Evolutionary conservation across 2,113 vertebrate genomes (phyloP).

Genomic region (Garra rufa): DNA sequence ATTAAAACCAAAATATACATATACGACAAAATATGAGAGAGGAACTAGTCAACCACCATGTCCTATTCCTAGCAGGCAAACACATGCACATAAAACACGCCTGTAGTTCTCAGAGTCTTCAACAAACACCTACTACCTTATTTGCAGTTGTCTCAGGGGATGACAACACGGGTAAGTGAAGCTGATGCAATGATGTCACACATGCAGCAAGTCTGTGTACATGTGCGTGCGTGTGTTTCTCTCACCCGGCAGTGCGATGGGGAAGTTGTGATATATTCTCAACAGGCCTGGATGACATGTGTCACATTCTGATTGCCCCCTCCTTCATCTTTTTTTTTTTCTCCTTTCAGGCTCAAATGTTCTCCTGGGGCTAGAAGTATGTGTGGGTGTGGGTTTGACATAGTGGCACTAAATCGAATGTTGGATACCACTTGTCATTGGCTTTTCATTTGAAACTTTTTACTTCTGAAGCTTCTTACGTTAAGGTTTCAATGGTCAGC

Average conservation of each 20-base stretch:
- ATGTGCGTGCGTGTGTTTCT: slow-evolving; percentile 38
- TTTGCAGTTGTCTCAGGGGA: slow-evolving; percentile 36
- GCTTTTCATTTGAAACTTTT: slow-evolving; percentile 45
- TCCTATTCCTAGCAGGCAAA: not conserved
- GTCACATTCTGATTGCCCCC: not conserved
- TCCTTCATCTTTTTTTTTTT: not conserved
- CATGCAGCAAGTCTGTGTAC: slow-evolving; percentile 31
- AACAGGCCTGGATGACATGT: not conserved
- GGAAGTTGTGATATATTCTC: slow-evolving; percentile 27
- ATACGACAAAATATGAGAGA: slow-evolving; percentile 16
- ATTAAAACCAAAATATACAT: not conserved
- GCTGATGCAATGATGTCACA: slow-evolving; percentile 40
- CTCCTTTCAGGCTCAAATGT: slow-evolving; percentile 7
- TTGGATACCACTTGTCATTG: slow-evolving; percentile 17
- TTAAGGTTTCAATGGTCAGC: not conserved
- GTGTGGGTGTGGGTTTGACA: slow-evolving; percentile 27
- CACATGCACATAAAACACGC: slow-evolving; percentile 26
- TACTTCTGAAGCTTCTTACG: slow-evolving; percentile 35
- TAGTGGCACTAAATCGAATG: slow-evolving; percentile 9
- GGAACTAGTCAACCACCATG: slow-evolving; percentile 9
- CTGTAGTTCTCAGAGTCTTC: slow-evolving; percentile 34
- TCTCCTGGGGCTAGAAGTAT: slow-evolving; percentile 9
- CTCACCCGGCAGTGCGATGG: not conserved
- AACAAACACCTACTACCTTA: slow-evolving; percentile 38
- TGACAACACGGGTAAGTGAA: slow-evolving; percentile 42